These are phyloP conservation scores for Drosophila yakuba DNA, from an alignment of 1,140 invertebrate genomes.

Conservation along the genomic window DNA sequence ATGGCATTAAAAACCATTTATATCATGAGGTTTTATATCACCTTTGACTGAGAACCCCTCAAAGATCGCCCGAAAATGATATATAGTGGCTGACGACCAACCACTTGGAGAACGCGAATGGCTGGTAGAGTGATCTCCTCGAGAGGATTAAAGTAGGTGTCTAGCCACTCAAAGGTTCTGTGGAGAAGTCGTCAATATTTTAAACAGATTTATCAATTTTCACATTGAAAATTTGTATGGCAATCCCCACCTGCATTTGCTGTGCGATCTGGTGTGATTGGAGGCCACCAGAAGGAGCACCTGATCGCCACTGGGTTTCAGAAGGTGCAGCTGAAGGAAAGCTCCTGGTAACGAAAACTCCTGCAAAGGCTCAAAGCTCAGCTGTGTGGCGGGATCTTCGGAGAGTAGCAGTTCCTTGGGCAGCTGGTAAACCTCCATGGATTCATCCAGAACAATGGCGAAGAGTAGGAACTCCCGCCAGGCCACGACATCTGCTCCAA, in stretches of 20 bases:
- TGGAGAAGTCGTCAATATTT: not conserved
- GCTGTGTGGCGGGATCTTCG: conserved; percentile 21
- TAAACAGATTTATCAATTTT: not conserved
- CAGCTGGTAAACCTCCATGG: conserved; percentile 71
- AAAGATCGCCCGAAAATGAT: conserved; percentile 57
- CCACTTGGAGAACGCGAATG: conserved; percentile 54
- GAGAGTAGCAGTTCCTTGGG: conserved; percentile 31
- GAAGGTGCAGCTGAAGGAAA: conserved; percentile 59
- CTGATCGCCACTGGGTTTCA: conserved; percentile 53
- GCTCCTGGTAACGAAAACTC: conserved; percentile 57
- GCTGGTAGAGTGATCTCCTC: conserved; percentile 65
- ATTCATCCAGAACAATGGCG: conserved; percentile 58
- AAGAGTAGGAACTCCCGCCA: conserved; percentile 69
- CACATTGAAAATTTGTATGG: not conserved
- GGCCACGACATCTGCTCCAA: conserved; percentile 51
- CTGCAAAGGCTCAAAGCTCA: conserved; percentile 63
- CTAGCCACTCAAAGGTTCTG: conserved; percentile 78
- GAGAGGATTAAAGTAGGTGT: conserved; percentile 74
- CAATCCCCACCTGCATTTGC: conserved; percentile 54
- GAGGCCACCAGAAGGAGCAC: conserved; percentile 60
- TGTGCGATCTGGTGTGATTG: conserved; percentile 53
- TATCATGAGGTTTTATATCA: not conserved
- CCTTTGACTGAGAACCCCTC: conserved; percentile 54
- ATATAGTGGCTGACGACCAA: conserved; percentile 60
- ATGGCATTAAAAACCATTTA: not conserved